Conservation (phyloP, 1,140 invertebrate species). For the Dreissena polymorpha region DNA sequence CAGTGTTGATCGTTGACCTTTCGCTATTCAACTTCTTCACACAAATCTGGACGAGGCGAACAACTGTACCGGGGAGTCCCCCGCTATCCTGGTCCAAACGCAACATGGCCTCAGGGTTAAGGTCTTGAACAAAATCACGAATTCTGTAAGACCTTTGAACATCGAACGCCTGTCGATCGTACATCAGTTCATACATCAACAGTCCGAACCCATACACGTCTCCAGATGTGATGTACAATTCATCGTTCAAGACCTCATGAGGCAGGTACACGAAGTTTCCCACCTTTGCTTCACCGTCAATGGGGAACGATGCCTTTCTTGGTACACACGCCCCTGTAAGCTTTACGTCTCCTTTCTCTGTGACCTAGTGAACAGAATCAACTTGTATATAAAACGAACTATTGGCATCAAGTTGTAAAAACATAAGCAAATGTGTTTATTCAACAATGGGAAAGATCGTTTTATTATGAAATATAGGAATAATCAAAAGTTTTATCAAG, state of each 20-base stretch:
- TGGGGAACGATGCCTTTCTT: background rate
- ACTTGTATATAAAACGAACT: background rate
- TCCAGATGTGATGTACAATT: conserved; percentile 20
- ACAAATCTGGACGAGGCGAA: too few species aligned
- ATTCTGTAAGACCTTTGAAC: background rate
- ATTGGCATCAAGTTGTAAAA: background rate
- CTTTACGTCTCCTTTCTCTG: conserved; percentile 34
- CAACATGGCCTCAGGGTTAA: background rate
- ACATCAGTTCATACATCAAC: conserved; percentile 22
- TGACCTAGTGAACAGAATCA: conserved; percentile 15
- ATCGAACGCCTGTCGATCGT: background rate
- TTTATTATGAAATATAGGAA: background rate
- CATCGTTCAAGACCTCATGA: conserved; percentile 29
- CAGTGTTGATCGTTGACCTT: too few species aligned
- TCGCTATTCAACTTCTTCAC: too few species aligned
- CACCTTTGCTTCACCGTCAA: background rate
- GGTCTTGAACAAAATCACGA: too few species aligned
- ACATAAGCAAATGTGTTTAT: background rate
- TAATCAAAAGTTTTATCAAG: background rate
- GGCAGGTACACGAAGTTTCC: conserved; percentile 13
- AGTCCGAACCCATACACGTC: conserved; percentile 47
- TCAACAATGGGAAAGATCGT: too few species aligned
- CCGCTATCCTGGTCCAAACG: conserved; percentile 16
- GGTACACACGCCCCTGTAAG: conserved; percentile 41
- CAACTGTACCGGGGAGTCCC: background rate